Conservation (phyloP, 1,140 invertebrate genomes). For the Dendroctonus valens region DNA sequence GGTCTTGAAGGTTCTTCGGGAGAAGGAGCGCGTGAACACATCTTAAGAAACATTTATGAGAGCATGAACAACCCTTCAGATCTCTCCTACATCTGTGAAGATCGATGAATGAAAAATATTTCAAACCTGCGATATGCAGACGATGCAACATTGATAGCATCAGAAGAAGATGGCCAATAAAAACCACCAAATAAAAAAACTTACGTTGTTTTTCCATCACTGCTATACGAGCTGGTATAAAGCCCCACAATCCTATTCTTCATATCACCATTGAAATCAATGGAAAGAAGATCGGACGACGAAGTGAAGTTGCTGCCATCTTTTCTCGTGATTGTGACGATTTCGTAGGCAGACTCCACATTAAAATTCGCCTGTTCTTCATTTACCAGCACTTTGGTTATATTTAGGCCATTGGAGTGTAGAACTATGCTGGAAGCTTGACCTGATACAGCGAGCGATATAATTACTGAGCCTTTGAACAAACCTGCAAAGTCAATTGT, state of each 20-base stretch:
- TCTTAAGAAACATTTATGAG: no score
- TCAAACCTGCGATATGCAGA: no score
- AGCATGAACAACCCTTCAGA: no score
- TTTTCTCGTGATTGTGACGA: constrained; percentile 35
- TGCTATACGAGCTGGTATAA: constrained; percentile 53
- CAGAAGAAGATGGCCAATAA: no score
- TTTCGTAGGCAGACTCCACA: constrained; percentile 36
- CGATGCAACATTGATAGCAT: no score
- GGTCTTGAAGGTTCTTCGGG: no score
- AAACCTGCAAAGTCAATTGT: constrained; percentile 11
- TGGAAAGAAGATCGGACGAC: constrained; percentile 31
- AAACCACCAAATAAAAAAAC: constrained; percentile 13
- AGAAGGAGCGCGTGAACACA: no score
- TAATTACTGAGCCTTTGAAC: constrained; percentile 64
- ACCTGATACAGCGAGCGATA: constrained; percentile 61
- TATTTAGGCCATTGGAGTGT: constrained; percentile 67
- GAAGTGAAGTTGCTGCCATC: constrained; percentile 30
- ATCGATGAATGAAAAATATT: no score
- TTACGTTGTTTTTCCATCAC: constrained; percentile 49
- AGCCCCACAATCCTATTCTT: constrained; percentile 56
- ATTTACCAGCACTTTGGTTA: constrained; percentile 46
- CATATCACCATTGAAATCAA: constrained; percentile 54
- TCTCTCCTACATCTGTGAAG: no score
- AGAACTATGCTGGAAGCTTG: constrained; percentile 63
- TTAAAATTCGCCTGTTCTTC: constrained; percentile 22